A percentile compares a stretch with the other conserved stretches of the same genome.
These are phyloP conservation scores for Decapterus maruadsi DNA, from an alignment of 2,797 vertebrate genomes.

Conservation along the genomic window DNA sequence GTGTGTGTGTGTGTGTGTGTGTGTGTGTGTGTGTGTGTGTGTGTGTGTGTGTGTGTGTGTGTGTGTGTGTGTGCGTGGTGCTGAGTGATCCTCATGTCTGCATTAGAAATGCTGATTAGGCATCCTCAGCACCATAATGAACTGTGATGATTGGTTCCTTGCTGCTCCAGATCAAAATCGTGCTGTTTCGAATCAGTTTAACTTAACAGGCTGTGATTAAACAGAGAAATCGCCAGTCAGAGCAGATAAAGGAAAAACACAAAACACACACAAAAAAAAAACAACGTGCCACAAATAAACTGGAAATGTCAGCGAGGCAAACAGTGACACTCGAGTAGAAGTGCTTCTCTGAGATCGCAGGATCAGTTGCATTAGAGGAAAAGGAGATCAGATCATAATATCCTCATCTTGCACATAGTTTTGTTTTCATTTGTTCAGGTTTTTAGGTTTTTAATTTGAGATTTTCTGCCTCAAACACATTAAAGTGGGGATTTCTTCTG, in stretches of 20 bases:
- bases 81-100: constrained; percentile 9
- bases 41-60: neutral
- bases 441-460: no score
- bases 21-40: no score
- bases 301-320: neutral
- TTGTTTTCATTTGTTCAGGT: neutral
- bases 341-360: neutral
- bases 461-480: no score
- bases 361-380: neutral
- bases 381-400: no score
- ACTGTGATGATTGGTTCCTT: constrained; percentile 11
- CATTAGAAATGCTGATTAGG: constrained; percentile 3
- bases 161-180: constrained; percentile 6
- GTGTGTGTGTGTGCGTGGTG: neutral
- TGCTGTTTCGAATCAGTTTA: constrained; percentile 2
- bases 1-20: neutral
- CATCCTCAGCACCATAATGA: constrained; percentile 10
- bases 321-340: neutral
- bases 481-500: neutral
- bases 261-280: neutral
- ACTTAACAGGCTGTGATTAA: constrained; percentile 15
- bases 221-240: constrained; percentile 4
- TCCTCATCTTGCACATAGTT: no score
- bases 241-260: neutral
- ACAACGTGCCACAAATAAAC: neutral